phyloP scores from a whole-genome alignment of 2,797 vertebrate species.

The Simalia tracyae region DNA sequence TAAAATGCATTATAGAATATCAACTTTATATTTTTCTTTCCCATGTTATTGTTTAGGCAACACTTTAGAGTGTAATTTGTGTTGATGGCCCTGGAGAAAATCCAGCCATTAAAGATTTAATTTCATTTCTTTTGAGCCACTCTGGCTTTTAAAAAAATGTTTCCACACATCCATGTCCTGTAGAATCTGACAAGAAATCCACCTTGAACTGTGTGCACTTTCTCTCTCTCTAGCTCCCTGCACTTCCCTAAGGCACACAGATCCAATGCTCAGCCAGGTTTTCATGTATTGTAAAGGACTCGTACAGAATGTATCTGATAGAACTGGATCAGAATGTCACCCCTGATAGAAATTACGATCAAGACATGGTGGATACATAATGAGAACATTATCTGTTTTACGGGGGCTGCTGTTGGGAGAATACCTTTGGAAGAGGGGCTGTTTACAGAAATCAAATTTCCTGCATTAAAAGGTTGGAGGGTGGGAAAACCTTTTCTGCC shows the following conservation, averaged over 20 bases:
- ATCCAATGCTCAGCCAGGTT: slow-evolving; percentile 64
- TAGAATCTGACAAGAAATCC: slow-evolving; percentile 59
- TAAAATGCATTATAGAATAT: slow-evolving; percentile 62
- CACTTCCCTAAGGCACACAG: slow-evolving; percentile 61
- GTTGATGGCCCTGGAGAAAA: slow-evolving; percentile 76
- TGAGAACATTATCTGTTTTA: slow-evolving; percentile 67
- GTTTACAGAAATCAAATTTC: slow-evolving; percentile 66
- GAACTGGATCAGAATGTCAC: slow-evolving; percentile 67
- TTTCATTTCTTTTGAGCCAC: slow-evolving; percentile 74
- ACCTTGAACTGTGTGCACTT: slow-evolving; percentile 65
- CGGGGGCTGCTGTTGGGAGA: slow-evolving; percentile 51
- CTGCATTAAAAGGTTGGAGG: not conserved
- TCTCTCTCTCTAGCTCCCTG: slow-evolving; percentile 47
- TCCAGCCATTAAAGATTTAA: slow-evolving; percentile 74
- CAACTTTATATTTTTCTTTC: slow-evolving; percentile 66
- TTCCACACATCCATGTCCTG: slow-evolving; percentile 55
- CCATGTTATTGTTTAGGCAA: slow-evolving; percentile 68
- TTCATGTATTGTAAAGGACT: slow-evolving; percentile 68
- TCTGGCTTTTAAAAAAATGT: slow-evolving; percentile 55
- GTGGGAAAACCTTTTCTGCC: not conserved
- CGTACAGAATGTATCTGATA: slow-evolving; percentile 57
- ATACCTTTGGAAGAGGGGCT: slow-evolving; percentile 64
- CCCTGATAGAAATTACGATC: slow-evolving; percentile 69
- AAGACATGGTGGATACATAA: slow-evolving; percentile 61
- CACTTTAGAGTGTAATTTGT: slow-evolving; percentile 76